phyloP scores from a whole-genome alignment of 2,888 invertebrate species.

The Sylvicola cinctus region DNA sequence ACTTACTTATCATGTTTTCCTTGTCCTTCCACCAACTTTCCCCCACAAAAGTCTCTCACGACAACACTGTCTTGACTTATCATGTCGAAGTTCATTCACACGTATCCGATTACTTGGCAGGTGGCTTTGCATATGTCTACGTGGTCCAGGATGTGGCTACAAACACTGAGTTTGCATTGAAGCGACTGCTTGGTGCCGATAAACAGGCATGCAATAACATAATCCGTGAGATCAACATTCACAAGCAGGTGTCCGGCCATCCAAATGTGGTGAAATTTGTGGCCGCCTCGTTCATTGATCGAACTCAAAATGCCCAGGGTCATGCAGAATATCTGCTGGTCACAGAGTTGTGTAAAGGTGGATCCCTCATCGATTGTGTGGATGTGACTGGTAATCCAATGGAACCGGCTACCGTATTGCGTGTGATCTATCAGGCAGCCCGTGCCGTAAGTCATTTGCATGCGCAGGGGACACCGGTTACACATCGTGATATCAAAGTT shows the following conservation, averaged over 20 bases:
- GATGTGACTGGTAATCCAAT: constrained; percentile 19
- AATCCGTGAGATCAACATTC: constrained; percentile 60
- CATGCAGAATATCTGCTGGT: constrained; percentile 79
- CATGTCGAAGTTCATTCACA: not conserved
- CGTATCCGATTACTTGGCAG: constrained; percentile 35
- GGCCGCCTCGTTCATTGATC: constrained; percentile 62
- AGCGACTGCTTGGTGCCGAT: constrained; percentile 67
- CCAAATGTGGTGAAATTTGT: constrained; percentile 80
- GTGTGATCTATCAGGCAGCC: constrained; percentile 80
- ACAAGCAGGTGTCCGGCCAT: constrained; percentile 81
- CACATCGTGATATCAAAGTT: constrained; percentile 88
- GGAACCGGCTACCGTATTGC: constrained; percentile 40
- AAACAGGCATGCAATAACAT: constrained; percentile 61
- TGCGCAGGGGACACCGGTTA: constrained; percentile 68
- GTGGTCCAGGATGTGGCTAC: constrained; percentile 74
- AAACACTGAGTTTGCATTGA: constrained; percentile 81
- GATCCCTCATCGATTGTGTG: constrained; percentile 21
- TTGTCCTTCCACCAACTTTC: too few species aligned
- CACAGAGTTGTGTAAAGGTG: constrained; percentile 75
- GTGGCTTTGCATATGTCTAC: constrained; percentile 92
- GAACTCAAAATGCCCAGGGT: constrained; percentile 55
- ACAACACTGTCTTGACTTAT: too few species aligned
- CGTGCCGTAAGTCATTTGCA: constrained; percentile 89
- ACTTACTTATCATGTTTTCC: too few species aligned
- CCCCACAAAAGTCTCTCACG: too few species aligned